Conservation (phyloP, 2,888 invertebrate genomes). For the Anoplius nigerrimus region DNA sequence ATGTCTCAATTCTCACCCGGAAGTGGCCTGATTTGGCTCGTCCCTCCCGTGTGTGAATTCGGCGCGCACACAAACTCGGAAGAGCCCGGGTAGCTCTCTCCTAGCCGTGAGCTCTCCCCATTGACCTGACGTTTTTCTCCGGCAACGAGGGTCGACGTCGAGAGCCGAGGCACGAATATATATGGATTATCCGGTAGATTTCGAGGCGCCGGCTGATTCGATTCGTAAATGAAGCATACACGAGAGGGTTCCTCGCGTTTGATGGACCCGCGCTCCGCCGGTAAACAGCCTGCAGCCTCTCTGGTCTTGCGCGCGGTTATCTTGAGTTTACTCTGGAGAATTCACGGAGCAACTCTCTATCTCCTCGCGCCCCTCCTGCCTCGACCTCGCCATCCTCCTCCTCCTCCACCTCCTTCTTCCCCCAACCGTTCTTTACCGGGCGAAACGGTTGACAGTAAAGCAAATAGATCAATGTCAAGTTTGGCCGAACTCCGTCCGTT, state of each 20-base stretch:
- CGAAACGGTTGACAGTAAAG: neutral
- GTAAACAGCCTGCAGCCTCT: slow-evolving; percentile 43
- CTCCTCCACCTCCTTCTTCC: neutral
- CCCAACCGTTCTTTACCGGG: neutral
- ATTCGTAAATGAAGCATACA: slow-evolving; percentile 33
- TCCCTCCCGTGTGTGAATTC: neutral
- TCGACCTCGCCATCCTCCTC: neutral
- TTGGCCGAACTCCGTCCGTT: neutral
- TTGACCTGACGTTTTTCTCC: neutral
- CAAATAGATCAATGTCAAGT: neutral
- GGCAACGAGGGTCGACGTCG: neutral
- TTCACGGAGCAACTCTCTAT: slow-evolving; percentile 9
- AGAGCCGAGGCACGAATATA: neutral
- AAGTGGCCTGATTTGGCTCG: slow-evolving; percentile 1
- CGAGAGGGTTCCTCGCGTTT: slow-evolving; percentile 10
- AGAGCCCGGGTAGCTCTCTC: no score
- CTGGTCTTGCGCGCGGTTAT: slow-evolving; percentile 5
- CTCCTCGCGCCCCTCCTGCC: neutral
- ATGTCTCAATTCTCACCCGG: neutral
- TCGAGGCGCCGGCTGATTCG: slow-evolving; percentile 33
- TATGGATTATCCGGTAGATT: slow-evolving; percentile 34
- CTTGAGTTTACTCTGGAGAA: slow-evolving; percentile 9
- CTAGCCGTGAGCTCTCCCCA: neutral
- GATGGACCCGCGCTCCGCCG: slow-evolving; percentile 32
- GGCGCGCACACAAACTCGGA: neutral